These are phyloP conservation scores for Eremophila alpestris DNA, from an alignment of 2,797 vertebrate genomes.

Conservation along the genomic window DNA sequence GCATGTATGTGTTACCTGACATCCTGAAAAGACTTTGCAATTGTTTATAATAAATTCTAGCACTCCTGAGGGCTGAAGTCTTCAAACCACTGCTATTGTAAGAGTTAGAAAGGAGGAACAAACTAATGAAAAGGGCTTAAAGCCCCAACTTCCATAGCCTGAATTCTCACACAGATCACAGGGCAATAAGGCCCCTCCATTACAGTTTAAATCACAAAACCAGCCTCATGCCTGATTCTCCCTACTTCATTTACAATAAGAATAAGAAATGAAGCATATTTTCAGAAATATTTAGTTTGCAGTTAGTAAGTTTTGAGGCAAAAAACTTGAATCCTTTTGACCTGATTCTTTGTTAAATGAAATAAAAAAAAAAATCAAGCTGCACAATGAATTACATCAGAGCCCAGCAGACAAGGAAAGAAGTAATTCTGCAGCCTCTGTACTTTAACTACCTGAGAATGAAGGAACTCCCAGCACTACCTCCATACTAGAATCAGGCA, in stretches of 20 bases:
- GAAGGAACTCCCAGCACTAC: neutral
- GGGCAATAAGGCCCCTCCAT: neutral
- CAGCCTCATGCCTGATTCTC: neutral
- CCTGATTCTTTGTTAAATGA: neutral
- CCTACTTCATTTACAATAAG: neutral
- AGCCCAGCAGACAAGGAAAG: neutral
- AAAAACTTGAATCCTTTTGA: neutral
- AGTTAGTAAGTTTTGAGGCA: neutral
- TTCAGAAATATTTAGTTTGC: neutral
- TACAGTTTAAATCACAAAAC: neutral
- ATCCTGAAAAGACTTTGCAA: neutral
- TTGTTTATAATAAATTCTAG: neutral
- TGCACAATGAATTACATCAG: neutral
- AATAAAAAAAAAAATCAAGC: neutral
- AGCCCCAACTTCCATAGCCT: neutral
- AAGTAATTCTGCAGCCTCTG: neutral
- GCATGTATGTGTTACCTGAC: neutral
- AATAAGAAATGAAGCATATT: neutral
- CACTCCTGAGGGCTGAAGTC: neutral
- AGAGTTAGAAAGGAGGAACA: neutral
- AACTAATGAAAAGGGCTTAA: neutral
- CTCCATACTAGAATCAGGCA: neutral
- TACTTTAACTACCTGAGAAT: neutral
- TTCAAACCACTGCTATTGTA: neutral
- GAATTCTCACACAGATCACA: neutral